Evolutionary conservation across 2,113 vertebrate genomes (phyloP).

Genomic region (Cygnus atratus): DNA sequence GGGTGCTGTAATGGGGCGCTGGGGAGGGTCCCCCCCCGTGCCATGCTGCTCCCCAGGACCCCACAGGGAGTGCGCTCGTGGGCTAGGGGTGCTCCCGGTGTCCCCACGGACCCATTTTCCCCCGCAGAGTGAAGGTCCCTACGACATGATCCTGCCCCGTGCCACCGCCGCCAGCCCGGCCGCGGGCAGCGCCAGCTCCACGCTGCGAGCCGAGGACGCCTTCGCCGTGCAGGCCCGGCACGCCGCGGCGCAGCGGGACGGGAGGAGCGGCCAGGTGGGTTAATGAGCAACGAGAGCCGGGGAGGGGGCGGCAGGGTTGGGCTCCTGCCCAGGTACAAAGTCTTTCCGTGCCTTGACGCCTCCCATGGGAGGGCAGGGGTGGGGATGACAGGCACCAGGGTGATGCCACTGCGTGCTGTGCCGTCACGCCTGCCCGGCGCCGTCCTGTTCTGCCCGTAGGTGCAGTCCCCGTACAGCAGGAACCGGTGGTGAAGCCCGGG

Average conservation of each 20-base stretch:
- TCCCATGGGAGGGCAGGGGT: not conserved
- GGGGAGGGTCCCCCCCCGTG: not conserved
- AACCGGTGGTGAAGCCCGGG: constrained; percentile 70
- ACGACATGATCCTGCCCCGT: constrained; percentile 84
- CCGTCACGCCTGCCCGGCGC: too few species aligned
- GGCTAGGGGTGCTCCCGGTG: not conserved
- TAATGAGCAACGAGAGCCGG: constrained; percentile 7
- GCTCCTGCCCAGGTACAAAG: not conserved
- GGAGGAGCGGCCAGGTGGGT: constrained; percentile 74
- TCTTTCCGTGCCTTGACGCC: not conserved
- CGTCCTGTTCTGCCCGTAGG: constrained; percentile 54
- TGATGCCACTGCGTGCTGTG: not conserved
- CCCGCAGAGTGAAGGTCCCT: constrained; percentile 68
- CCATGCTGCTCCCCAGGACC: rapidly evolving
- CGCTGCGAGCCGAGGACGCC: constrained; percentile 74
- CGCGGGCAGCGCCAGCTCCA: constrained; percentile 78
- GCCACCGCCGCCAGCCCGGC: constrained; percentile 78
- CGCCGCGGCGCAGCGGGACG: constrained; percentile 20
- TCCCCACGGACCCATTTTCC: not conserved
- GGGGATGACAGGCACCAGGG: not conserved
- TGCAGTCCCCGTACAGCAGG: constrained; percentile 72
- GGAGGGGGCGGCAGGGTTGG: not conserved
- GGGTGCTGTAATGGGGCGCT: not conserved
- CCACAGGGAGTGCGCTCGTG: rapidly evolving
- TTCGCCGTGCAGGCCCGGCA: constrained; percentile 55